phyloP scores from a whole-genome alignment of 1,140 invertebrate species.

The Idris sp. region DNA sequence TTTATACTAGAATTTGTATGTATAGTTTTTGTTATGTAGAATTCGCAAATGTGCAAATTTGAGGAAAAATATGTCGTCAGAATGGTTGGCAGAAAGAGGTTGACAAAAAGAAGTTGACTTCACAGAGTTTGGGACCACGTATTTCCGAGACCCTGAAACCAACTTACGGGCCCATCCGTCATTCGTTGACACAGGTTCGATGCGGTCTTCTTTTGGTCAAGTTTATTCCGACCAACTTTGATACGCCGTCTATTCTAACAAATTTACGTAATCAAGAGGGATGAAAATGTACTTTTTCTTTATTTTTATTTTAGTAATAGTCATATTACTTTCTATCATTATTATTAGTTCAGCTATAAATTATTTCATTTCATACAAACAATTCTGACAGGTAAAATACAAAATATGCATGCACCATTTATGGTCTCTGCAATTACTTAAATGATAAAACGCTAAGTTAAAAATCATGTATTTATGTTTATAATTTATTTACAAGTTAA shows the following conservation, averaged over 20 bases:
- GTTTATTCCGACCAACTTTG: slow-evolving; percentile 53
- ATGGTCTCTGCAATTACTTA: too few species aligned
- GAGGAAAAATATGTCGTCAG: slow-evolving; percentile 25
- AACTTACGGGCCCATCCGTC: slow-evolving; percentile 70
- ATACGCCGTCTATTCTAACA: slow-evolving; percentile 56
- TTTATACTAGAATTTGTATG: too few species aligned
- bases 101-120: slow-evolving; percentile 53
- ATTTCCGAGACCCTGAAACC: slow-evolving; percentile 57
- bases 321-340: slow-evolving; percentile 18
- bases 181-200: slow-evolving; percentile 71
- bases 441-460: too few species aligned
- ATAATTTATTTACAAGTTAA: too few species aligned
- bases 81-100: slow-evolving; percentile 13
- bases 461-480: too few species aligned
- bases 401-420: too few species aligned
- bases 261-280: slow-evolving; percentile 31
- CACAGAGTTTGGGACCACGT: slow-evolving; percentile 53
- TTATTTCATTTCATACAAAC: too few species aligned
- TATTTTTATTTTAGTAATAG: too few species aligned
- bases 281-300: slow-evolving; percentile 41
- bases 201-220: slow-evolving; percentile 66
- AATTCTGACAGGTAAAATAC: too few species aligned
- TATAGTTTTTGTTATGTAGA: too few species aligned
- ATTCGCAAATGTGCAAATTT: slow-evolving; percentile 13
- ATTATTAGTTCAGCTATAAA: too few species aligned